Conservation (phyloP, 1,140 invertebrate genomes). For the Pygmarrhopalites habei region DNA sequence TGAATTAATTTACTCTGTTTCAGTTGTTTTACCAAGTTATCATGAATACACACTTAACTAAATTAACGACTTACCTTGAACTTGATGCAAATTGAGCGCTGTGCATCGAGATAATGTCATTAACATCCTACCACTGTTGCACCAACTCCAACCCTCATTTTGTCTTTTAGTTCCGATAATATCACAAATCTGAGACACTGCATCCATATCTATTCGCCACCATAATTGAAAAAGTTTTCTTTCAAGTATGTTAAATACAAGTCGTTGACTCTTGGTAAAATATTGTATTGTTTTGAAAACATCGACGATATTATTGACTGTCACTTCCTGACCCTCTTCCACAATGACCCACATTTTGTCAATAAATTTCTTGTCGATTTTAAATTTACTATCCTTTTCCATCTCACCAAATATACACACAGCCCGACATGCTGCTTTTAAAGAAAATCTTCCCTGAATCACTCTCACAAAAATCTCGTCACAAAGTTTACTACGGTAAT, state of each 20-base stretch:
- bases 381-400: conserved; percentile 46
- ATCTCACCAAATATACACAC: conserved; percentile 45
- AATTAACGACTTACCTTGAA: no score
- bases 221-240: conserved; percentile 53
- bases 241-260: conserved; percentile 57
- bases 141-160: conserved; percentile 41
- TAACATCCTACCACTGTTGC: conserved; percentile 46
- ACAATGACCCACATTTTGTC: conserved; percentile 63
- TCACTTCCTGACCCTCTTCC: conserved; percentile 53
- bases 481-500: conserved; percentile 51
- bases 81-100: conserved; percentile 56
- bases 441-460: conserved; percentile 53
- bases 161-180: conserved; percentile 30
- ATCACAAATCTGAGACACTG: conserved; percentile 50
- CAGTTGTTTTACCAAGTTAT: no score
- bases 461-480: conserved; percentile 56
- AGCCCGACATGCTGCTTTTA: conserved; percentile 57
- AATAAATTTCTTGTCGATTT: conserved; percentile 45
- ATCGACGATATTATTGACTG: conserved; percentile 51
- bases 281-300: conserved; percentile 53
- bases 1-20: no score
- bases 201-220: conserved; percentile 50
- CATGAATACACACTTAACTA: no score
- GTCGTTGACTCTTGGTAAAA: conserved; percentile 54
- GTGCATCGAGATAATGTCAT: conserved; percentile 53